Conservation (phyloP, 2,888 invertebrate species). For the Rhodophaea formosa region DNA sequence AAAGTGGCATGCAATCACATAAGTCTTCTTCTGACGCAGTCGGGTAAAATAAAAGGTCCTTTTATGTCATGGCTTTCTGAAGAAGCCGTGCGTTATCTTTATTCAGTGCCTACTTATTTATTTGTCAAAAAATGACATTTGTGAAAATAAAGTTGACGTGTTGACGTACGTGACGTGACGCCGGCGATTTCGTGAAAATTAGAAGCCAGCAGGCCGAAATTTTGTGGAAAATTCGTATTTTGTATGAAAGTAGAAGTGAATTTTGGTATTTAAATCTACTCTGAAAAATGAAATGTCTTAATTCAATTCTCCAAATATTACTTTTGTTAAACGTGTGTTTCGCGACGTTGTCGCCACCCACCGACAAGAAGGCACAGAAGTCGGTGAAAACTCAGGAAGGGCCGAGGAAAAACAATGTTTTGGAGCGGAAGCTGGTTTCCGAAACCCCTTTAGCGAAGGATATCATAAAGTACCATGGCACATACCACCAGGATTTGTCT, state of each 20-base stretch:
- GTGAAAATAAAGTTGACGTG: neutral
- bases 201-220: too few relatives aligned
- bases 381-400: constrained; percentile 77
- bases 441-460: constrained; percentile 85
- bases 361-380: constrained; percentile 71
- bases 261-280: neutral
- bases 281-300: constrained; percentile 59
- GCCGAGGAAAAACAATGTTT: constrained; percentile 83
- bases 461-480: constrained; percentile 87
- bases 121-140: neutral
- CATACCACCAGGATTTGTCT: constrained; percentile 86
- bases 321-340: constrained; percentile 62
- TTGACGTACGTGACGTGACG: too few relatives aligned
- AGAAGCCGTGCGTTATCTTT: too few relatives aligned
- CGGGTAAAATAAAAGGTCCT: too few relatives aligned
- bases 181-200: neutral
- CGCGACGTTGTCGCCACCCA: constrained; percentile 71
- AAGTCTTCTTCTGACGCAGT: too few relatives aligned
- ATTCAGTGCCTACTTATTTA: neutral
- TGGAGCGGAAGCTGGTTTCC: constrained; percentile 85
- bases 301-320: constrained; percentile 54
- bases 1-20: too few relatives aligned
- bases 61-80: neutral
- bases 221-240: neutral
- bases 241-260: neutral